These are phyloP conservation scores for Stegana nigrithorax DNA, from an alignment of 2,888 invertebrate species.

Conservation along the genomic window DNA sequence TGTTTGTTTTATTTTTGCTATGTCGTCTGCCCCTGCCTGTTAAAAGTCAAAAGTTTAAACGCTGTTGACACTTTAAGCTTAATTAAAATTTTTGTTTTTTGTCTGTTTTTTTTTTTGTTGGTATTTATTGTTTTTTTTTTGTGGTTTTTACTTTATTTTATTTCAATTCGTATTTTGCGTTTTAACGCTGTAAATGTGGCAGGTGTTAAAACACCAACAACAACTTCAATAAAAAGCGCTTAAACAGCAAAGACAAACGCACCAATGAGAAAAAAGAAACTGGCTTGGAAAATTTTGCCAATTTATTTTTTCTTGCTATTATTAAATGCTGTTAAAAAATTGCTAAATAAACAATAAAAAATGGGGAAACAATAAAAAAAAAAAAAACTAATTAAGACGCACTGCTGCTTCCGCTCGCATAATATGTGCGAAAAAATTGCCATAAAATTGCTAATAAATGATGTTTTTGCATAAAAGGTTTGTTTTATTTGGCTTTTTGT, in stretches of 20 bases:
- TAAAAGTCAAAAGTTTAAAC: conserved; percentile 51
- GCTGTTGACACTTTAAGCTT: conserved; percentile 46
- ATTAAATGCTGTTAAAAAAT: too few relatives aligned
- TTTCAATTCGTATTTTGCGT: neutral
- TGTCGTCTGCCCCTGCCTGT: too few relatives aligned
- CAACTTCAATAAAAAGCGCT: neutral
- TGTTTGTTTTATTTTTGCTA: conserved; percentile 18
- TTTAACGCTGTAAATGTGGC: too few relatives aligned
- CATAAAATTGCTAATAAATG: too few relatives aligned
- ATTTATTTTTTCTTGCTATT: too few relatives aligned
- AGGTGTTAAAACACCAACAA: conserved; percentile 10
- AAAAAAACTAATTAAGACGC: too few relatives aligned
- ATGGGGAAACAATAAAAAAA: neutral
- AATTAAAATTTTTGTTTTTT: conserved; percentile 32
- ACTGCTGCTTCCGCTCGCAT: too few relatives aligned
- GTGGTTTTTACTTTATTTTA: neutral
- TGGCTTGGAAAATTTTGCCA: too few relatives aligned
- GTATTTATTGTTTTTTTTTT: neutral
- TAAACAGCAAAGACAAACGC: conserved; percentile 1
- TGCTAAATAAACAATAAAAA: neutral
- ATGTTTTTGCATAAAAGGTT: too few relatives aligned
- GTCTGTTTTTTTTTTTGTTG: conserved; percentile 10
- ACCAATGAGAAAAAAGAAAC: neutral
- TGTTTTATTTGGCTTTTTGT: too few relatives aligned
- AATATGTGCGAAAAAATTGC: too few relatives aligned